Percentiles rank a stretch among this genome's conserved stretches.
phyloP scores from a whole-genome alignment of 2,113 vertebrate species.

The Pterophyllum scalare region DNA sequence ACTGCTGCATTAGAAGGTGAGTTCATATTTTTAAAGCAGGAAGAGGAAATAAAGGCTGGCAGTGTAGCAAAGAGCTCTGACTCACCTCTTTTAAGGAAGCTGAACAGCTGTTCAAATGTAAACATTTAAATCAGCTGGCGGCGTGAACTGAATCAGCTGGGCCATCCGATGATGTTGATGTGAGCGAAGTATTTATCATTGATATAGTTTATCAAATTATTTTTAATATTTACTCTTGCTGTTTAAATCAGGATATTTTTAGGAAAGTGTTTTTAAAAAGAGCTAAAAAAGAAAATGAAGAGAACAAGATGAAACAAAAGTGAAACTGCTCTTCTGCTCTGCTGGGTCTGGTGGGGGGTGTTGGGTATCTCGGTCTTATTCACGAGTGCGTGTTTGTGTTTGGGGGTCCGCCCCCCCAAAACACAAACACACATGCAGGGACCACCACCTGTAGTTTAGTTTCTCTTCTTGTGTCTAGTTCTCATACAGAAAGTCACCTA shows the following conservation, averaged over 20 bases:
- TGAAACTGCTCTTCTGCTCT: fast-evolving
- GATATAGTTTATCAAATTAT: background rate
- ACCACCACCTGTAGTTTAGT: too few relatives aligned
- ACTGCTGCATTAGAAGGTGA: background rate
- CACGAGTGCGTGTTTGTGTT: too few relatives aligned
- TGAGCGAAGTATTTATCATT: fast-evolving
- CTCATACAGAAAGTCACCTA: background rate
- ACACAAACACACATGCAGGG: too few relatives aligned
- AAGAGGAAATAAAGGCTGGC: fast-evolving
- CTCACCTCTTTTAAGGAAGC: fast-evolving
- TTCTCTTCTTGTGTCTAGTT: too few relatives aligned
- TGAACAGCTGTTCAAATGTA: background rate
- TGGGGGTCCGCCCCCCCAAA: too few relatives aligned
- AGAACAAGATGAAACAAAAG: background rate
- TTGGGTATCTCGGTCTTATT: too few relatives aligned
- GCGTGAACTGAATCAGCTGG: background rate
- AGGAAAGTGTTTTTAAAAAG: too few relatives aligned
- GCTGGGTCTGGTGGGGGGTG: too few relatives aligned
- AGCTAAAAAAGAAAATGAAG: too few relatives aligned
- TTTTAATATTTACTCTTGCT: fast-evolving
- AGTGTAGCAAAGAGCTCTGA: background rate
- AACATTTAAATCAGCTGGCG: background rate
- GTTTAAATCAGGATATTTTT: background rate
- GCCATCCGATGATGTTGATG: background rate
- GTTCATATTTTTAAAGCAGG: background rate